Evolutionary conservation across 2,113 vertebrate genomes (phyloP), one percentile per base, ranked within the genome.

Genomic region (Coracopsis vasa): DNA sequence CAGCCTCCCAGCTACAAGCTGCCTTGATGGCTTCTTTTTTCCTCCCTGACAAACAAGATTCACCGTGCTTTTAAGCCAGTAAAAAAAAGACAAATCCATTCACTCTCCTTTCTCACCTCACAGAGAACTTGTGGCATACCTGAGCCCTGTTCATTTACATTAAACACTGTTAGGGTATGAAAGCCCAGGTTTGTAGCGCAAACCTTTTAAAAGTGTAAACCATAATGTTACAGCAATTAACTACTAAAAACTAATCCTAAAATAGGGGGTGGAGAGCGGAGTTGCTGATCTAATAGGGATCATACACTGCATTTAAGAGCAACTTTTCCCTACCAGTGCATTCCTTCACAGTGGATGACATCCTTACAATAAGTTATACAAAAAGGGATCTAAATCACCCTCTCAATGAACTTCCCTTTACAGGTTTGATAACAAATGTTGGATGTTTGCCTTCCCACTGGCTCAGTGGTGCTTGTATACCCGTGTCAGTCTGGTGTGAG

Each of bases 81-180:
- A 4, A 66, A 85, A n/a, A n/a, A 27, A 15, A 31, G 18, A 66
- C 29, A 75, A 86, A 91, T 4, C 31, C 24, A 11, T 41, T 51
- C 45, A 45, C 23, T 3, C 31, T 29, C 41, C 19, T 74, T 80
- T 80, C 60, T 31, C 54, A 15, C 65, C 64, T 54, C 45, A 39
- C 72, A 31, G 39, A 65, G 42, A 88, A 41, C 72, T 10, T 48
- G n/a, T 4, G 50, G 45, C 35, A 27, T 17, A 48, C 65, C 53
- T 31, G 54, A 78, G 33, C 45, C 74, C 37, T 81, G 60, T 78
- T 21, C 50, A 4, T 33, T 71, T 31, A 27, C 5, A 15, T 35
- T 11, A 45, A 45, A 47, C 62, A 41, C 7, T 21, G 14, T 28
- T 53, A 31, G 0, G 1, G 10, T 25, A 53, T 16, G 23, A 64